Evolutionary conservation across 2,797 vertebrate species (phyloP).

Genomic region (Harpagifer antarcticus): DNA sequence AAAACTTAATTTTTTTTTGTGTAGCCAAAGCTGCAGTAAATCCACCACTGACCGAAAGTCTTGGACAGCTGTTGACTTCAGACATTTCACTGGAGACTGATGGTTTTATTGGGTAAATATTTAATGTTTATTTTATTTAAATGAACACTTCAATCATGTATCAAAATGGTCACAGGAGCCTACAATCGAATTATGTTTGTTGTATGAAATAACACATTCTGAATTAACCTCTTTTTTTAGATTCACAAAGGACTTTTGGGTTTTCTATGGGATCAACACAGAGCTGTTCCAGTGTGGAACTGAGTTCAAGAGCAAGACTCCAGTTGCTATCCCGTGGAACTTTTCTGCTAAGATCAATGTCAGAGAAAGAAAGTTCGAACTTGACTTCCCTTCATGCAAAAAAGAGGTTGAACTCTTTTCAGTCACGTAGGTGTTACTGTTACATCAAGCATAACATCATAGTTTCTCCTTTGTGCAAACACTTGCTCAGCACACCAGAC

Average conservation of each 20-base stretch:
- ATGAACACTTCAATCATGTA: background rate
- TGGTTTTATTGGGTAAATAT: conserved; percentile 80
- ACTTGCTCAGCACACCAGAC: no score
- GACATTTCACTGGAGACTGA: conserved; percentile 79
- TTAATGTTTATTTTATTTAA: background rate
- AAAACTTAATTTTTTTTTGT: background rate
- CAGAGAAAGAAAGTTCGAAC: conserved; percentile 68
- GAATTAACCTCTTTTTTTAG: conserved; percentile 56
- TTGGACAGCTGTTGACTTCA: conserved; percentile 77
- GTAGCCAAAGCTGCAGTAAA: conserved; percentile 77
- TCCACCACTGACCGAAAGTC: conserved; percentile 69
- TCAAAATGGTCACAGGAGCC: background rate
- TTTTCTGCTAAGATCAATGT: conserved; percentile 74
- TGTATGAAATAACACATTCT: background rate
- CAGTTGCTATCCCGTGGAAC: conserved; percentile 74
- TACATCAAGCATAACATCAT: background rate
- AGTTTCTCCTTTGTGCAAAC: background rate
- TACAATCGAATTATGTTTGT: background rate
- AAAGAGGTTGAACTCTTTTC: conserved; percentile 70
- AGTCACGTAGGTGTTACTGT: conserved; percentile 67
- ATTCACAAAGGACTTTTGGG: conserved; percentile 76
- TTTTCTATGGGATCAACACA: conserved; percentile 85
- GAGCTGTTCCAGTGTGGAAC: conserved; percentile 83
- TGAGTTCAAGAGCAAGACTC: conserved; percentile 74
- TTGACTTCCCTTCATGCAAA: conserved; percentile 71